Base-by-base conservation (phyloP, 2,888 invertebrate species). In the Drosophila heteroneura region DNA sequence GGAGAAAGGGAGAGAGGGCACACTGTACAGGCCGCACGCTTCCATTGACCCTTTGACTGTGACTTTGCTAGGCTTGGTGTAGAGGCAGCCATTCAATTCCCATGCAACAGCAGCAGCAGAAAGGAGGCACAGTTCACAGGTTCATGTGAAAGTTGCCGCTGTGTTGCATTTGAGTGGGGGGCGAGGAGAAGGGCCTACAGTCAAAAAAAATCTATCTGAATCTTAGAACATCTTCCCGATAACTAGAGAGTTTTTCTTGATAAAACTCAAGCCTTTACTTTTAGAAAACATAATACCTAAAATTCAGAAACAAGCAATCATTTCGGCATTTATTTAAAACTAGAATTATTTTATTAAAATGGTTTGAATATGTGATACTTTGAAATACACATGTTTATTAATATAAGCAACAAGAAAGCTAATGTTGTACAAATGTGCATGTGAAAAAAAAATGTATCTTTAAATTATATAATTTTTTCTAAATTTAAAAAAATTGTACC, bases 111-210 rank as follows among this genome's bases (percentile, higher is more conserved):
- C 26, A 28, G 37, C 26, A 22, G 54, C 22, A 32, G 52, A 22
- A 60, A 49, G 37, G 22, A 49, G 52, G 41, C 64, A 51, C 54
- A 81, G 87, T 88, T 87, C 87, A 82, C 86, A 88, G 89, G 89
- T 85, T 90, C 87, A 87, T 90, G 87, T 90, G 89, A 87, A 87
- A 87, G 86, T 79, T 81, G 80, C 74, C 76, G 76, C 82, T 69
- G 74, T 76, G 71, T 83, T 84, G 86, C 85, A 77, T 79, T 80
- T 81, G 26, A 28, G 57, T 9, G 32, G 16, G 22, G 33, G 19
- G n/a, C n/a, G n/a, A 19, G 6, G 19, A 26, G 26, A 30, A 57
- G 5, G 5, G 30, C 16, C 16, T 57, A 39, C 57, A 28, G 26
- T 44, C 3, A n/a, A 32, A 10, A 12, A 52, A 52, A 30, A 12